Base-by-base conservation (phyloP, 2,888 invertebrate species). In the Heliconius hortense region DNA sequence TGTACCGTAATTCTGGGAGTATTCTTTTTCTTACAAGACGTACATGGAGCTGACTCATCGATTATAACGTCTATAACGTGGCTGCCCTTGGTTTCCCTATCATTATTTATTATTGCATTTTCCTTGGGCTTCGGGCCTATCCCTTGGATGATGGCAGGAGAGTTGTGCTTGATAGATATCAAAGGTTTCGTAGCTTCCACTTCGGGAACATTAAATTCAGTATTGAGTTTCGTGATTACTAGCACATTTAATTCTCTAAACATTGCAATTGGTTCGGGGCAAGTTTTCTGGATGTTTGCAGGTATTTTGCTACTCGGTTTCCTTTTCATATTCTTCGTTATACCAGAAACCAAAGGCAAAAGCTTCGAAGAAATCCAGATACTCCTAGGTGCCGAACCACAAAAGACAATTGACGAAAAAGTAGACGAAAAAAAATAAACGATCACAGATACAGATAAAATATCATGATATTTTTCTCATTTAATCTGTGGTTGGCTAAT, bases 81-180 rank as follows among this genome's bases (percentile, higher is more conserved):
- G 96, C 85, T 98, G 76, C 98, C 98, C 0, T 89, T 98, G 8
- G 82, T 95, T 2, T 95, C 96, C 35, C 88, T 98, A 39, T 96
- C 97, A 64, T 79, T 97, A 4, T 98, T 97, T 88, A 96, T 98
- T 28, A 89, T 97, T 35, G 95, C 97, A 64, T 98, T 98, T 90
- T 97, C 97, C 0, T 84, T 98, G 60, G 98, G 98, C 68, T 96
- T 96, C 82, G 98, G 98, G 0, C 98, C 98, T 0, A 97, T 98
- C 67, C 98, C 98, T 0, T 97, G 97, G 97, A 95, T 98, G 94
- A 96, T 97, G 94, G 92, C 94, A 3, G 95, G 97, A 2, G 98
- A 98, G 87, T 92, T 98, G 15, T 97, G 98, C 87, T 95, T 97
- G 70, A 94, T 96, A 3, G 96, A 97, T 82, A 96, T 97, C 76